Evolutionary conservation across 2,113 vertebrate genomes (phyloP).

Genomic region (Erythrocercus mccallii): DNA sequence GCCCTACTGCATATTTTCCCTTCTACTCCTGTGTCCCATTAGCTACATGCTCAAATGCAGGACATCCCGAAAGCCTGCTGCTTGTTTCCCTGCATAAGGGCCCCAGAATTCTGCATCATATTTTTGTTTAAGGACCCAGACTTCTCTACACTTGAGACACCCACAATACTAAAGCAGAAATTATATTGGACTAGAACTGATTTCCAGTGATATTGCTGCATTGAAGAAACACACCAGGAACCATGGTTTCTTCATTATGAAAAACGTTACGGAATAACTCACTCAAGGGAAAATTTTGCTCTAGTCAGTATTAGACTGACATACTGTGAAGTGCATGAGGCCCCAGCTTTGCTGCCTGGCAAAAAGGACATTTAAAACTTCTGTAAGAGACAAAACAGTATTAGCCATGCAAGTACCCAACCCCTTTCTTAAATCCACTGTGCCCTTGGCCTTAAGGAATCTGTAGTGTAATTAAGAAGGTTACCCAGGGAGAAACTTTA

Average conservation of each 20-base stretch:
- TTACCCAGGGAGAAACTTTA: neutral
- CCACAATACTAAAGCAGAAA: neutral
- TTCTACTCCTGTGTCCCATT: neutral
- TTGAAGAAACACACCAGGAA: neutral
- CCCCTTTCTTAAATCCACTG: neutral
- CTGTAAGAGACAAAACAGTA: neutral
- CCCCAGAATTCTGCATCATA: neutral
- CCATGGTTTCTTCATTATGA: neutral
- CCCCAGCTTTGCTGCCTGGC: neutral
- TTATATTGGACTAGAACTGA: neutral
- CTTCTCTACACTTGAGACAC: neutral
- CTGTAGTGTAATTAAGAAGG: neutral
- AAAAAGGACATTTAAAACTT: neutral
- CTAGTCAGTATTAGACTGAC: neutral
- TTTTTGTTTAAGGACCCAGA: neutral
- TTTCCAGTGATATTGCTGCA: neutral
- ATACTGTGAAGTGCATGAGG: neutral
- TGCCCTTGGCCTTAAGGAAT: neutral
- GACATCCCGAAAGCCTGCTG: neutral
- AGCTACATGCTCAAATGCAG: neutral
- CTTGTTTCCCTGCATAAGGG: neutral
- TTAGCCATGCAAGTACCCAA: neutral
- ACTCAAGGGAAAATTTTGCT: neutral
- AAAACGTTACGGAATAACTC: neutral
- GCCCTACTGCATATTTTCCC: neutral